Conservation (phyloP, 2,113 vertebrate genomes). For the Corythornis madagascariensis region DNA sequence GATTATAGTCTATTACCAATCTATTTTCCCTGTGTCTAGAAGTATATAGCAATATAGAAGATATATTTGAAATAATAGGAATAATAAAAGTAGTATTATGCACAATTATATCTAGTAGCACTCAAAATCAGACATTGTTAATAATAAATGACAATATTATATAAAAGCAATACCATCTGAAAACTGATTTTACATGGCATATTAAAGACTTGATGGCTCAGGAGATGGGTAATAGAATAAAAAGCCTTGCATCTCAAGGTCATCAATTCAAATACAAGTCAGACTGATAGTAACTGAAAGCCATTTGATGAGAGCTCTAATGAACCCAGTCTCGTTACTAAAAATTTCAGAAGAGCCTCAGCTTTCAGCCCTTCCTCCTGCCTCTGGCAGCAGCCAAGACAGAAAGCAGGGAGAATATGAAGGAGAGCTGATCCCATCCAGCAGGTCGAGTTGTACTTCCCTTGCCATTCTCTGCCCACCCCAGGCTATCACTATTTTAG, state of each 20-base stretch:
- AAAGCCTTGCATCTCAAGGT: constrained; percentile 68
- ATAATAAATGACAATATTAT: constrained; percentile 43
- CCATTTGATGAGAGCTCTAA: constrained; percentile 30
- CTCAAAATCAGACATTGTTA: constrained; percentile 50
- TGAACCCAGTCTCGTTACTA: background rate
- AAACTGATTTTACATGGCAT: constrained; percentile 66
- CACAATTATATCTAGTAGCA: constrained; percentile 26
- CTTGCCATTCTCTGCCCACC: rapidly evolving
- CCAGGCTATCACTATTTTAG: background rate
- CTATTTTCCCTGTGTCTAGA: constrained; percentile 6
- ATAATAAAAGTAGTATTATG: constrained; percentile 11
- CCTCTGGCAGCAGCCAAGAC: background rate
- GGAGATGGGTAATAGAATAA: constrained; percentile 63
- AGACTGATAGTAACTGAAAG: constrained; percentile 41
- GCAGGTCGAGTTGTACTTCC: background rate
- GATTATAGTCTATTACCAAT: background rate
- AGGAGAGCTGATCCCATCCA: background rate
- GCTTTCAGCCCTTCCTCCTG: background rate
- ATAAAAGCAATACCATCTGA: constrained; percentile 40
- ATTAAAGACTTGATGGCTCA: constrained; percentile 66
- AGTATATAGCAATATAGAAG: background rate
- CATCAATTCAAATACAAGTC: constrained; percentile 61
- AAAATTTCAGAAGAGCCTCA: constrained; percentile 12
- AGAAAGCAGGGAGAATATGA: background rate
- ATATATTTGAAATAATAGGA: constrained; percentile 29